Evolutionary conservation across 2,113 vertebrate genomes (phyloP).

Genomic region (Stegostoma tigrinum): DNA sequence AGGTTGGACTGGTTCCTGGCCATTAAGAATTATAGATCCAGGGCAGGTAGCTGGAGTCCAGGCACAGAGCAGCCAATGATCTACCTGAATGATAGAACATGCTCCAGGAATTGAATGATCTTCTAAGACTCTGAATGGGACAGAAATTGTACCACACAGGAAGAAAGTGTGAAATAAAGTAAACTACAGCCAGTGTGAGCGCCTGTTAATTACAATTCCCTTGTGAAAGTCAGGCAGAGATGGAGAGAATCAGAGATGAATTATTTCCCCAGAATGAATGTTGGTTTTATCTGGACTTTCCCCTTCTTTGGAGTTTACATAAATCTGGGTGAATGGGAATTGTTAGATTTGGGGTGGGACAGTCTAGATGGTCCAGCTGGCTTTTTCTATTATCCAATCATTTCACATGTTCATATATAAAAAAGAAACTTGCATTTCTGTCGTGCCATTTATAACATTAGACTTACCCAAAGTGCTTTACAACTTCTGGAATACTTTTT

Average conservation of each 20-base stretch:
- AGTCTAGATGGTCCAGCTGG: background rate
- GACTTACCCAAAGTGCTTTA: background rate
- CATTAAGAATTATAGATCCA: background rate
- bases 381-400: background rate
- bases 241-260: background rate
- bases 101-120: background rate
- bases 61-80: background rate
- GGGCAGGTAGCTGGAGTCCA: background rate
- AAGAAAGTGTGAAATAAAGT: background rate
- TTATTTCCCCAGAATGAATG: background rate
- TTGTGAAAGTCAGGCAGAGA: background rate
- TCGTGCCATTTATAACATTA: background rate
- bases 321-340: background rate
- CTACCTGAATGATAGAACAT: background rate
- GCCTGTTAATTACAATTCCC: too few species aligned
- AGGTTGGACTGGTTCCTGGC: background rate
- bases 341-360: background rate
- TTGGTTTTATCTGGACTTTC: background rate
- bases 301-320: background rate
- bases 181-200: background rate
- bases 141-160: background rate
- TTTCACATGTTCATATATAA: background rate
- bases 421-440: background rate
- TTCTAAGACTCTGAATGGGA: background rate
- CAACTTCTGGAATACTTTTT: background rate